Evolutionary conservation across 2,797 vertebrate genomes (phyloP).

Genomic region (Remorina albescens): DNA sequence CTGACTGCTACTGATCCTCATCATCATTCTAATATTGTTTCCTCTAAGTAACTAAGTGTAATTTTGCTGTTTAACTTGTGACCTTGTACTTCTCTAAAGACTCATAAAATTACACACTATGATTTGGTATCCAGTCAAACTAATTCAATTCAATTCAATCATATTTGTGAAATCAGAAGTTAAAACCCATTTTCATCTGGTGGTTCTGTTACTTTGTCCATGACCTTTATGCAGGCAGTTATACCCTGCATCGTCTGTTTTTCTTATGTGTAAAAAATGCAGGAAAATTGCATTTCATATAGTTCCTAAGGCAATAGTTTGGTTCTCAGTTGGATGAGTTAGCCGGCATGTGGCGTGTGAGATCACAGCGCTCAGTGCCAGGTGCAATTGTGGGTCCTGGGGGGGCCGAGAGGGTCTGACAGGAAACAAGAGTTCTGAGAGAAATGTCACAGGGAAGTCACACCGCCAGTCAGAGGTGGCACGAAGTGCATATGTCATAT

Average conservation of each 20-base stretch:
- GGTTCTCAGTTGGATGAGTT: constrained; percentile 46
- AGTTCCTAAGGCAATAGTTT: constrained; percentile 45
- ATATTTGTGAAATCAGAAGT: not conserved
- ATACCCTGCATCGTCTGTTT: constrained; percentile 38
- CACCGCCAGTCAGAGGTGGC: constrained; percentile 72
- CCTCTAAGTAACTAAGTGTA: not conserved
- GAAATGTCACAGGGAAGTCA: constrained; percentile 69
- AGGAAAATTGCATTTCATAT: constrained; percentile 39
- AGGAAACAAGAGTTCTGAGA: constrained; percentile 67
- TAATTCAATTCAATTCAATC: not conserved
- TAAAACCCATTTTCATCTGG: constrained; percentile 29
- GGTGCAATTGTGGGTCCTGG: constrained; percentile 70
- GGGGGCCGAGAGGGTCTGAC: constrained; percentile 67
- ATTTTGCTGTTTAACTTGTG: not conserved
- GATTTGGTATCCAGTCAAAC: not conserved
- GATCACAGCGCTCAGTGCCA: constrained; percentile 56
- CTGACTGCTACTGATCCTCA: not conserved
- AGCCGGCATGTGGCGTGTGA: constrained; percentile 49
- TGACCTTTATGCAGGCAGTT: constrained; percentile 44
- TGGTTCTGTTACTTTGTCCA: constrained; percentile 52
- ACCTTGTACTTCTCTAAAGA: not conserved
- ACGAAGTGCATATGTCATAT: constrained; percentile 80
- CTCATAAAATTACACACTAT: not conserved
- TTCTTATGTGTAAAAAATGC: constrained; percentile 30
- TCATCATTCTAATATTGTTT: not conserved